Base-by-base conservation (phyloP, 2,888 invertebrate genomes). In the Pterostichus niger region DNA sequence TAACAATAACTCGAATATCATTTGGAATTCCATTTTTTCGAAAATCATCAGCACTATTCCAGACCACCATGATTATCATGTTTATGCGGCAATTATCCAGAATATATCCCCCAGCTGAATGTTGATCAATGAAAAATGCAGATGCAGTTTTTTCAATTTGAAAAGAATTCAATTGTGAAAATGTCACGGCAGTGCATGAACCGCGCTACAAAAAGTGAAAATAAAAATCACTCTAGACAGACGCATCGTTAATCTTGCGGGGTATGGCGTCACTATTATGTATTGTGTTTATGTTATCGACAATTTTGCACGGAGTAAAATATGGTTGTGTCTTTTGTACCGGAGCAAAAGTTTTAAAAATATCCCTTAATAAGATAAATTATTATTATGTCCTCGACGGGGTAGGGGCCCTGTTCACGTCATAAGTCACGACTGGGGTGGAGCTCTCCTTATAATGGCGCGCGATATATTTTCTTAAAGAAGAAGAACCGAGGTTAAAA, bases 321-420 rank as follows among this genome's bases (percentile, higher is more conserved):
- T 82, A 82, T 82, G 82, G 75, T 75, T 46, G 73, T 40, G 46
- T 40, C 71, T 81, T 54, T 81, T 56, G 75, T 61, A 75, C 46
- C 15, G 82, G n/a, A 49, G 40, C 31, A 49, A 81, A 80, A 73
- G 68, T 54, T 81, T 82, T 82, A 75, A 82, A 82, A 82, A 82
- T 75, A 61, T 59, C 75, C 82, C 75, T 73, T 82, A 82, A 82
- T 82, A 82, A 82, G 82, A 82, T 82, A 82, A 82, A 82, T 82
- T 82, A 82, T 82, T 82, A 82, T 82, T 75, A 82, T 59, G 75
- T 59, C 61, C 73, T 82, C 68, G 35, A 79, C 11, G 17, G 79
- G 15, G 33, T 6, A 52, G 33, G 80, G 80, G 31, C 31, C 17
- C 64, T 13, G 81, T 82, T 56, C 56, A 59, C 49, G 75, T 82